Evolutionary conservation across 2,113 vertebrate species (phyloP), one percentile per base, ranked within the genome.

Genomic region (Antechinus stuartii): DNA sequence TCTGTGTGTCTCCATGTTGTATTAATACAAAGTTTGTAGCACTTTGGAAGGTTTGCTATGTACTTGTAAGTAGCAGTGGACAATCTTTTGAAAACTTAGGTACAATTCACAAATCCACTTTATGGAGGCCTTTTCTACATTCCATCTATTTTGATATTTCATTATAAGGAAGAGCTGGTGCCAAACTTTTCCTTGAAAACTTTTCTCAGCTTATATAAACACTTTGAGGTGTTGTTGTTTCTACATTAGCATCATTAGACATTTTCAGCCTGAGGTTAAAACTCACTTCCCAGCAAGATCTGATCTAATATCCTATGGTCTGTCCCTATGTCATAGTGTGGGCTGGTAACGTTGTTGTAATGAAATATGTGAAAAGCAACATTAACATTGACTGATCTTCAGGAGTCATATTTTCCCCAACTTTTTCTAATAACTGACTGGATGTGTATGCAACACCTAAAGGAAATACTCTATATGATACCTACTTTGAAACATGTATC

Each of bases 1-100:
- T 35, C 93, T 93, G 0, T 90, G 2, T 90, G 68, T 95, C 25
- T 54, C 54, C 24, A 50, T 91, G 90, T 94, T 95, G 49, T 96
- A 90, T 96, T n/a, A 49, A 54, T 91, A 22, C 53, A 92, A 96
- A 92, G n/a, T 50, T 53, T 91, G 35, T 4, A n/a, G 46, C 94
- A 25, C n/a, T 90, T 57, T 92, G 24, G 61, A 90, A 92, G 89
- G 26, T 50, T 49, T 93, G 52, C n/a, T 91, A 92, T 95, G 54
- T 54, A 46, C 50, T 95, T 95, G 90, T 89, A 50, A 93, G 47
- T 53, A 55, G 91, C 56, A 93, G 5, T 47, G 35, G 92, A 92
- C 76, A 95, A 5, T 49, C 53, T 92, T 57, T 96, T 95, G 68
- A 96, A 92, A 84, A 96, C n/a, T 94, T 93, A n/a, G 52, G 35